These are phyloP conservation scores for Nyctibius bracteatus DNA, from an alignment of 2,113 vertebrate genomes.

Conservation along the genomic window DNA sequence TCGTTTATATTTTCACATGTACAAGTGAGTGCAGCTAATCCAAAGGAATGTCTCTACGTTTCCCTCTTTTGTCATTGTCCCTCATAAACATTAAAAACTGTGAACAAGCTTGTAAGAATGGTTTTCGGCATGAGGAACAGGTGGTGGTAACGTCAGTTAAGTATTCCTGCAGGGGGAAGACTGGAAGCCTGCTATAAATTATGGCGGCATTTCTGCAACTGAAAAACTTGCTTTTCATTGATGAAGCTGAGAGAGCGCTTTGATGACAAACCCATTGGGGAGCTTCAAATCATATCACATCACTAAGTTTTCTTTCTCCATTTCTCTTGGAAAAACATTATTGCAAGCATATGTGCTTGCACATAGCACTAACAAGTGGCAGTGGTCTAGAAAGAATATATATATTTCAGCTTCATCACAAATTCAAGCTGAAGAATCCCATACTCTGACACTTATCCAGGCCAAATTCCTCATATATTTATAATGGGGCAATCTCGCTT, in stretches of 20 bases:
- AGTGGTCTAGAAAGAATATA: neutral
- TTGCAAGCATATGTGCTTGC: neutral
- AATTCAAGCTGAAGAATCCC: neutral
- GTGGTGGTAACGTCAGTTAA: slow-evolving; percentile 52
- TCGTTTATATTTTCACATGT: neutral
- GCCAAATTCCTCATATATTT: neutral
- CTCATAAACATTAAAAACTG: slow-evolving; percentile 44
- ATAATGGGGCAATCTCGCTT: neutral
- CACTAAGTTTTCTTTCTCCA: neutral
- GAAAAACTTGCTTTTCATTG: neutral
- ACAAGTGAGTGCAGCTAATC: neutral
- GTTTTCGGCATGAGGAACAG: slow-evolving; percentile 44
- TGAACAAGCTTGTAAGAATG: slow-evolving; percentile 44
- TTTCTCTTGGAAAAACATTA: slow-evolving; percentile 30
- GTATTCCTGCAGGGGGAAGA: slow-evolving; percentile 42
- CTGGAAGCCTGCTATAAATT: slow-evolving; percentile 54
- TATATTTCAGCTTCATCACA: neutral
- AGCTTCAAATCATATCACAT: slow-evolving; percentile 17
- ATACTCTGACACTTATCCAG: neutral
- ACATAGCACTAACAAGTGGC: neutral
- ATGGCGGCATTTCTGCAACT: slow-evolving; percentile 6
- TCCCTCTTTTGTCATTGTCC: neutral
- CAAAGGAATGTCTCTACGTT: neutral
- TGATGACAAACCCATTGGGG: neutral
- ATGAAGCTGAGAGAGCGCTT: neutral